Conservation (phyloP, 1,140 invertebrate species). For the Drosophila prosaltans region DNA sequence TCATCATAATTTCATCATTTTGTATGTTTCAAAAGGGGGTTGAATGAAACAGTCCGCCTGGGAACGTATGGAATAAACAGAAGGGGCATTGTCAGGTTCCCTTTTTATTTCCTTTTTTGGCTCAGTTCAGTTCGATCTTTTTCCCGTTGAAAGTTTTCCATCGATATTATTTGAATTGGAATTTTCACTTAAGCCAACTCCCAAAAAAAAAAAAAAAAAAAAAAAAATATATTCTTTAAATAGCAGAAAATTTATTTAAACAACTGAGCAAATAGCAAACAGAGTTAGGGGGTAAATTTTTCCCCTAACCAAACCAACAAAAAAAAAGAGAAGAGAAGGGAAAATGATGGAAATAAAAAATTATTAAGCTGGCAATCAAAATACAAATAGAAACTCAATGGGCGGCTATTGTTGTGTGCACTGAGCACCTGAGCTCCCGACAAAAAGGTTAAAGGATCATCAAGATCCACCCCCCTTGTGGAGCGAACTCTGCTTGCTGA, state of each 20-base stretch:
- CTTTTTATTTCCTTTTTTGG: background rate
- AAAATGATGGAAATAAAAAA: conserved; percentile 32
- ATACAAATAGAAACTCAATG: conserved; percentile 55
- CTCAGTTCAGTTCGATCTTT: conserved; percentile 1
- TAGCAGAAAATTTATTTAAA: conserved; percentile 73
- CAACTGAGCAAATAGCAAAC: conserved; percentile 68
- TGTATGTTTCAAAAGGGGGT: conserved; percentile 9
- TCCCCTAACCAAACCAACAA: conserved; percentile 24
- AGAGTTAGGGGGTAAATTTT: conserved; percentile 49
- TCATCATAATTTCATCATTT: conserved; percentile 3
- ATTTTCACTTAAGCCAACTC: conserved; percentile 62
- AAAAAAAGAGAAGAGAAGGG: conserved; percentile 13
- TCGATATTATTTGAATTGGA: conserved; percentile 60
- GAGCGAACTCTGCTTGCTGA: conserved; percentile 33
- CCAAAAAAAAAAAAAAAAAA: background rate
- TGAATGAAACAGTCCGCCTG: conserved; percentile 24
- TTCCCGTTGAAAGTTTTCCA: conserved; percentile 19
- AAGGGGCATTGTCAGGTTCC: background rate
- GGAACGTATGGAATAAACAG: conserved; percentile 24
- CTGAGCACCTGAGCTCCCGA: conserved; percentile 57
- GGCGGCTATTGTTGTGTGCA: conserved; percentile 41
- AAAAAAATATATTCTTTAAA: conserved; percentile 28
- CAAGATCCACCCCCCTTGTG: background rate
- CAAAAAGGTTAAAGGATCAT: background rate
- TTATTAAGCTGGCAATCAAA: conserved; percentile 71